Conservation (phyloP, 2,888 invertebrate genomes). For the Gryllus longicercus region DNA sequence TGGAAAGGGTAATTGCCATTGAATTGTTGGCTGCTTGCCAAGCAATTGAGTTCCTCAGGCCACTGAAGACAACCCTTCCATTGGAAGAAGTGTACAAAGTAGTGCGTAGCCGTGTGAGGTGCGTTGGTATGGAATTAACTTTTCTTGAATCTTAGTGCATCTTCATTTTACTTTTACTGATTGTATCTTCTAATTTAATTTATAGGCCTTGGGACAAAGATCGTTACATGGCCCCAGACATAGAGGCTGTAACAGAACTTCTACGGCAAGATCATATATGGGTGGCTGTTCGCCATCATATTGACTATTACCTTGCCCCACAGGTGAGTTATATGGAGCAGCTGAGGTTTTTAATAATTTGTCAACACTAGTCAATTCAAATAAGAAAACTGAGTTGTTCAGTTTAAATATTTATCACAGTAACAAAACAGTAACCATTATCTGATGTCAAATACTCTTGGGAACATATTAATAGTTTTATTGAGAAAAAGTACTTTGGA, state of each 20-base stretch:
- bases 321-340: constrained; percentile 41
- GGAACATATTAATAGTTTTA: no score
- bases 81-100: constrained; percentile 60
- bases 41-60: constrained; percentile 63
- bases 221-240: constrained; percentile 63
- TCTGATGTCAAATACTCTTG: no score
- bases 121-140: constrained; percentile 30
- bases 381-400: no score
- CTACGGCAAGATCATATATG: constrained; percentile 53
- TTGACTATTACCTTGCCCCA: constrained; percentile 48
- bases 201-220: constrained; percentile 59
- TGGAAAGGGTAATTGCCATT: constrained; percentile 60
- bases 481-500: no score
- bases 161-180: background rate
- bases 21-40: constrained; percentile 64
- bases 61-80: constrained; percentile 59
- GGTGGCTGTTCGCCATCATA: constrained; percentile 51
- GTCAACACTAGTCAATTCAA: no score
- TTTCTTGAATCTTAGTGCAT: background rate
- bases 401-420: no score
- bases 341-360: no score
- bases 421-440: no score
- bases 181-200: constrained; percentile 27
- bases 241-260: constrained; percentile 56
- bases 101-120: constrained; percentile 54